These are phyloP conservation scores for Conus canariensis DNA, from an alignment of 2,888 invertebrate species.

Conservation along the genomic window DNA sequence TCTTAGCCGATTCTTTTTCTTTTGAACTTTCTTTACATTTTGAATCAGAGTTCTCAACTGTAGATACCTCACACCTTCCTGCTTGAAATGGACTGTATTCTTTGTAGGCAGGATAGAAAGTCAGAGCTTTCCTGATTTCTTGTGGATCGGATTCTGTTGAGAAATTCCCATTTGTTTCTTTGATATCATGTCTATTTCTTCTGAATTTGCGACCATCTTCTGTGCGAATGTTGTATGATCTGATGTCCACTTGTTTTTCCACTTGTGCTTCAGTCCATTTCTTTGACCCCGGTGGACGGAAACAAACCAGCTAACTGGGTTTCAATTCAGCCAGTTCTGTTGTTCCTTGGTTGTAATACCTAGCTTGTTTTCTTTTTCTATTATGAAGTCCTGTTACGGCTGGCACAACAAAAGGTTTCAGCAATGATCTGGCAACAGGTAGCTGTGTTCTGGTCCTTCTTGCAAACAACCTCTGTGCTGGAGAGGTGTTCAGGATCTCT, in stretches of 20 bases:
- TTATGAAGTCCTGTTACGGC: neutral
- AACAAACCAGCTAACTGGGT: neutral
- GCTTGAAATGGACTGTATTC: neutral
- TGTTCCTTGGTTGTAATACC: neutral
- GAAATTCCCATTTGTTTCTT: neutral
- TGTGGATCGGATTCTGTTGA: neutral
- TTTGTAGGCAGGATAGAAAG: neutral
- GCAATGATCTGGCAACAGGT: neutral
- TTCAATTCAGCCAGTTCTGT: neutral
- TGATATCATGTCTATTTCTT: neutral
- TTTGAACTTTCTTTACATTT: neutral
- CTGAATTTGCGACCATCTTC: constrained; percentile 22
- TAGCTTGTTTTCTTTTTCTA: neutral
- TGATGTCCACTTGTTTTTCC: neutral
- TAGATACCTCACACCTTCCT: neutral
- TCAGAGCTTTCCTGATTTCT: neutral
- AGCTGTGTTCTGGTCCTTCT: constrained; percentile 19
- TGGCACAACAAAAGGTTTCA: neutral
- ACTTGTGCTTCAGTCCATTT: neutral
- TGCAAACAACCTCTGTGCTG: constrained; percentile 3
- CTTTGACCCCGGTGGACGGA: neutral
- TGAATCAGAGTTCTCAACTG: neutral
- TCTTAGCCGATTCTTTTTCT: neutral
- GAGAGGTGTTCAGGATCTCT: constrained; percentile 4
- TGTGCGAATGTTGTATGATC: constrained; percentile 20